Evolutionary conservation across 35 echinoderm and acorn worm genomes (phyloP), one percentile per base, ranked within the genome.

Genomic region (Lytechinus variegatus): DNA sequence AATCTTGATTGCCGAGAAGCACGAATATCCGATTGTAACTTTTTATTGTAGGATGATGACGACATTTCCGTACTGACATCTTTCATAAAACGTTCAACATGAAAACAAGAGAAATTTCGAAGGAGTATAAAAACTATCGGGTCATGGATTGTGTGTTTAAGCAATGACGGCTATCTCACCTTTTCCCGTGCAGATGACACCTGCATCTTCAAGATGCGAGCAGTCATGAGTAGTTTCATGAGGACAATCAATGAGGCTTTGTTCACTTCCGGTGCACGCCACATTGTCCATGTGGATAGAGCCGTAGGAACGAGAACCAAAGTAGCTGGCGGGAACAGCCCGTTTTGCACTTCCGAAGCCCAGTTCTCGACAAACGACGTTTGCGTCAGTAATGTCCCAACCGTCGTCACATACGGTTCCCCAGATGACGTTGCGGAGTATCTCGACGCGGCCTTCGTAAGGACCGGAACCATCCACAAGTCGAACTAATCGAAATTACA

Each of bases 381-480:
- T 92, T 5, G 95, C 95, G 52, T 96, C 89, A 4, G 16, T 54
- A 6, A 96, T 61, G 89, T 91, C 95, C 95, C 95, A 96, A 56
- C 57, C 87, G 21, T 96, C 95, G 16, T 96, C 95, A n/a, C 95
- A 96, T 4, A 96, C 91, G 6, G 95, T 92, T 3, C 95, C 95
- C 95, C 95, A 96, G 9, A 53, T 28, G 58, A 89, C 27, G 54
- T 58, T 96, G 28, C 55, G 54, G 88, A 61, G 91, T 13, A 96
- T 54, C 89, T 96, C 95, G 5, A 96, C 95, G 10, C 87, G 89
- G 27, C 95, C 95, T 71, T 96, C 95, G 33, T 53, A 96, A 3
- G 87, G 54, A 44, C 27, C 56, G 3, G 55, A 92, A 52, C 95
- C 95, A 12, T 91, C 95, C 9, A 92, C 95, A 53, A 96, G 89